These are phyloP conservation scores for Scomber scombrus DNA, from an alignment of 2,113 vertebrate species.

Conservation along the genomic window DNA sequence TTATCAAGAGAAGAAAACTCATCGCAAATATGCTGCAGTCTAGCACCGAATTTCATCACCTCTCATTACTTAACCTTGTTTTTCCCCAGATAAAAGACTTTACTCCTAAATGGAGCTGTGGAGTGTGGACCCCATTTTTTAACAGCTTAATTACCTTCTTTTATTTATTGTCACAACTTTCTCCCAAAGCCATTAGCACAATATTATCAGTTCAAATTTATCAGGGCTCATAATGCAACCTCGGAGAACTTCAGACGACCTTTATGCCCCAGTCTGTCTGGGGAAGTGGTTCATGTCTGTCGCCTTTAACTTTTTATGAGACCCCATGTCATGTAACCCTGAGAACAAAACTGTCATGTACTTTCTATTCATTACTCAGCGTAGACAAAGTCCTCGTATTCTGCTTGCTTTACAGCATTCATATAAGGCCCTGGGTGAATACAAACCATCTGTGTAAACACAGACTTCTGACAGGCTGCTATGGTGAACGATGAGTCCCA, in stretches of 20 bases:
- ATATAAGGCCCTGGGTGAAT: conserved; percentile 65
- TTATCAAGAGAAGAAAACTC: conserved; percentile 62
- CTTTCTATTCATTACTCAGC: conserved; percentile 58
- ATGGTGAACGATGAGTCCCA: conserved; percentile 71
- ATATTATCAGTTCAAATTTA: conserved; percentile 75
- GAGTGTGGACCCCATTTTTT: conserved; percentile 26
- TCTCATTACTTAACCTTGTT: conserved; percentile 44
- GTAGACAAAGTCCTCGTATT: conserved; percentile 53
- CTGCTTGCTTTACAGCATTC: conserved; percentile 60
- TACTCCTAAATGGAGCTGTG: conserved; percentile 4
- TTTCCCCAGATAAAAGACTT: conserved; percentile 61
- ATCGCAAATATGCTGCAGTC: background rate
- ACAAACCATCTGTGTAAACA: conserved; percentile 83
- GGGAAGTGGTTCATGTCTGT: conserved; percentile 52
- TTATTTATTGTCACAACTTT: conserved; percentile 73
- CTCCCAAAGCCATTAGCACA: conserved; percentile 65
- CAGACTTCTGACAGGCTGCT: conserved; percentile 55
- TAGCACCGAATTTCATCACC: conserved; percentile 49
- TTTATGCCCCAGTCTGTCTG: conserved; percentile 36
- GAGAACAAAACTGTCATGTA: conserved; percentile 61
- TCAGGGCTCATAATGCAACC: conserved; percentile 52
- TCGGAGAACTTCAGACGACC: conserved; percentile 46
- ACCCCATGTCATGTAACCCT: conserved; percentile 57
- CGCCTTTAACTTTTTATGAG: conserved; percentile 61
- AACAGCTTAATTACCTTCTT: conserved; percentile 61